Evolutionary conservation across 2,113 vertebrate species (phyloP).

Genomic region (Macroglossus sobrinus): DNA sequence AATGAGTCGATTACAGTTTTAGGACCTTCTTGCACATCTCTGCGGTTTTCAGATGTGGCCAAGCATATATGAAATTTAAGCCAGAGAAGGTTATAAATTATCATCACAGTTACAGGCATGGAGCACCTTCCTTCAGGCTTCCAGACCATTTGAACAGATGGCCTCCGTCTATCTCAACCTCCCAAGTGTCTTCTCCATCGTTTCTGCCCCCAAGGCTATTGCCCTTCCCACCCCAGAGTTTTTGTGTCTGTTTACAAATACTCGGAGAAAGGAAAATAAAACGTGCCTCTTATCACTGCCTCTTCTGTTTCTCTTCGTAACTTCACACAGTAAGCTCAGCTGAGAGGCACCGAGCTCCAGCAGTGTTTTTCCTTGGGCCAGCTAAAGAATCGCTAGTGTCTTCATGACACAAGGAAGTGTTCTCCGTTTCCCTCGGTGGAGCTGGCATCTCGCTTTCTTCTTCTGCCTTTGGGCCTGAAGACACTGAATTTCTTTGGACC

Average conservation of each 20-base stretch:
- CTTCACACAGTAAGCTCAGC: neutral
- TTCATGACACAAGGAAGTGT: neutral
- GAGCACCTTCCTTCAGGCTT: too few species aligned
- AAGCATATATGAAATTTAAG: neutral
- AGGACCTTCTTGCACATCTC: neutral
- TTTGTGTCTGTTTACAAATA: neutral
- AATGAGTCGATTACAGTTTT: neutral
- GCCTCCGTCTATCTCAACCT: neutral
- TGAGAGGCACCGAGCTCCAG: too few species aligned
- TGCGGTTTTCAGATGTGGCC: neutral
- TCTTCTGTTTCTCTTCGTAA: neutral
- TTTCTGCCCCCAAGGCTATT: neutral
- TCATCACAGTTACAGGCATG: neutral
- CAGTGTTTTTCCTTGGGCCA: fast-evolving
- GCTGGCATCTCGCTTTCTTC: neutral
- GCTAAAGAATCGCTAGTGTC: neutral
- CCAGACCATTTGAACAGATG: neutral
- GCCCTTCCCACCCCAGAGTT: neutral
- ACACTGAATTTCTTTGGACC: neutral
- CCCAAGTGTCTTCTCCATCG: too few species aligned
- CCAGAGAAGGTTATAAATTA: neutral
- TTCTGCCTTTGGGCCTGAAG: neutral
- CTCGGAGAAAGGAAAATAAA: neutral
- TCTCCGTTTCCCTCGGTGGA: neutral
- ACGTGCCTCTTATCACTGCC: neutral